Evolutionary conservation across 1,140 invertebrate species (phyloP).

Genomic region (Caerostris darwini): DNA sequence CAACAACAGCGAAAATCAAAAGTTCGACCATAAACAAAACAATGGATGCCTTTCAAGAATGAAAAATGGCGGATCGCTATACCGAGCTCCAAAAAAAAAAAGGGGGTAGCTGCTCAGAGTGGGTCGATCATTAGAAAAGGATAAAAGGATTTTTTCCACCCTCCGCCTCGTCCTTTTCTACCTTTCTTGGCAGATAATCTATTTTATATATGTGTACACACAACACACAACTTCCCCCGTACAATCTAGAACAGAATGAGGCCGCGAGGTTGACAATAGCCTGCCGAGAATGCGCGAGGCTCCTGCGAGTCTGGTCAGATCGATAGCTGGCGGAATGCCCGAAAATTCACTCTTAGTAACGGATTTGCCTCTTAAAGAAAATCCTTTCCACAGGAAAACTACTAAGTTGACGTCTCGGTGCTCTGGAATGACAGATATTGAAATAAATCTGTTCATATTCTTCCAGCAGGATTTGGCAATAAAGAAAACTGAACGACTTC

Average conservation of each 20-base stretch:
- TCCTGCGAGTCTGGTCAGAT: conserved; percentile 59
- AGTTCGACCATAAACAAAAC: not conserved
- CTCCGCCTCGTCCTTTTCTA: not conserved
- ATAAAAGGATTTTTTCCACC: not conserved
- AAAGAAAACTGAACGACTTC: not conserved
- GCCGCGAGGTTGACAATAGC: conserved; percentile 11
- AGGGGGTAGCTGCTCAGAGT: not conserved
- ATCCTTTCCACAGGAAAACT: conserved; percentile 49
- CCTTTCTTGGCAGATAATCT: conserved; percentile 4
- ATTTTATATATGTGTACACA: conserved; percentile 50
- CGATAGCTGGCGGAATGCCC: conserved; percentile 74
- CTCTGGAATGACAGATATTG: conserved; percentile 11
- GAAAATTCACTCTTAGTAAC: conserved; percentile 27
- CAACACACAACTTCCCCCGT: not conserved
- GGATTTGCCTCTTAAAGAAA: conserved; percentile 48
- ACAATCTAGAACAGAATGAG: conserved; percentile 56
- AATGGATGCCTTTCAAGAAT: not conserved
- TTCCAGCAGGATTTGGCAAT: not conserved
- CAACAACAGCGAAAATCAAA: too few species aligned
- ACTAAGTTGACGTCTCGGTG: conserved; percentile 37
- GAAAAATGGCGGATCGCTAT: not conserved
- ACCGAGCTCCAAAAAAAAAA: not conserved
- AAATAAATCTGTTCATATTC: conserved; percentile 16
- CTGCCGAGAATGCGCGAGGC: conserved; percentile 22
- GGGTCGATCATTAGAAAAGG: not conserved